Conservation (phyloP, 92 coral and sea anemone genomes). For the Hydrozoanthus gracilis region DNA sequence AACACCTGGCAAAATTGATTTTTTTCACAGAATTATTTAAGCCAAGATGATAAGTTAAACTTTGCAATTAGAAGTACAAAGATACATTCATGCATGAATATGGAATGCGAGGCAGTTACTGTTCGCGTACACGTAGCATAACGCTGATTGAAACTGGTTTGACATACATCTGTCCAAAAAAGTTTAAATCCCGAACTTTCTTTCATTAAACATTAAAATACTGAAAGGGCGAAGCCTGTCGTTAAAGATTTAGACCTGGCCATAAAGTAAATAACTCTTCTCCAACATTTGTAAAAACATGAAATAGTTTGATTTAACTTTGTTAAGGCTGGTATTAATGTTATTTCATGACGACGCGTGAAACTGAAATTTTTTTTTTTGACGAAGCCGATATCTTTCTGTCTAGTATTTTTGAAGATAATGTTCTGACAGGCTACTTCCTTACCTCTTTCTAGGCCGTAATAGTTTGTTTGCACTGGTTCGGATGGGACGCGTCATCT, state of each 20-base stretch:
- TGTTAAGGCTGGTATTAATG: background rate
- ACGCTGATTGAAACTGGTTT: too few species aligned
- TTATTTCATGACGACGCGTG: background rate
- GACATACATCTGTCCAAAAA: too few species aligned
- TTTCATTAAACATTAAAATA: too few species aligned
- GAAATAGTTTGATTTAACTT: background rate
- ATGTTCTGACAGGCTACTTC: background rate
- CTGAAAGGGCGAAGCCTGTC: background rate
- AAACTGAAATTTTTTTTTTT: background rate
- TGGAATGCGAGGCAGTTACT: background rate
- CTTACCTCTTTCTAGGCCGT: background rate
- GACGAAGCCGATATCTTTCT: background rate
- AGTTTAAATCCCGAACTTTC: too few species aligned
- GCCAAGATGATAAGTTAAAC: background rate
- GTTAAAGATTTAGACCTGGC: background rate
- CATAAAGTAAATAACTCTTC: background rate
- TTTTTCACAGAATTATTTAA: constrained; percentile 1
- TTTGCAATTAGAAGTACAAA: background rate
- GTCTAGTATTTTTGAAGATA: background rate
- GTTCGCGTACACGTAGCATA: background rate
- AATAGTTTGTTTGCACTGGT: constrained; percentile 6
- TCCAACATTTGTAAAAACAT: background rate
- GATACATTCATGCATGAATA: background rate
- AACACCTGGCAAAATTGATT: too few species aligned
- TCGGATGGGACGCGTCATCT: constrained; percentile 16